Conservation (phyloP, 1,140 invertebrate species). For the Drosophila asahinai region DNA sequence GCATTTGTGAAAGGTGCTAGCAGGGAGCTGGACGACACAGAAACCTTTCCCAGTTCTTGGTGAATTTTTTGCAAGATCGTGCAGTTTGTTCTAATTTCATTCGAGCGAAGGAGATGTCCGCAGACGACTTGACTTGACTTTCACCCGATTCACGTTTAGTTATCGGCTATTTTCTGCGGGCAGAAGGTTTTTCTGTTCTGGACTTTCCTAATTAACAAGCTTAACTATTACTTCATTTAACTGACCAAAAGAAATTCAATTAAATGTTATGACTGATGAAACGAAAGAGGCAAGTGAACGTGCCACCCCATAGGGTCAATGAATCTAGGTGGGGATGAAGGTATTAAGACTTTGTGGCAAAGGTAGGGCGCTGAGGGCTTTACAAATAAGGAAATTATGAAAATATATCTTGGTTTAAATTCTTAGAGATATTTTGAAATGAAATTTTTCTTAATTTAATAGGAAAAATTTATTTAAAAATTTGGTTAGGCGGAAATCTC, state of each 20-base stretch:
- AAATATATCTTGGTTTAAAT: too few relatives aligned
- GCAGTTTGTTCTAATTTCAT: slow-evolving; percentile 60
- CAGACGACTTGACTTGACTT: slow-evolving; percentile 48
- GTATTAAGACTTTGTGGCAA: background rate
- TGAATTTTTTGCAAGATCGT: slow-evolving; percentile 25
- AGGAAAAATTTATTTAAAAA: too few relatives aligned
- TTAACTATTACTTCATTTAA: slow-evolving; percentile 37
- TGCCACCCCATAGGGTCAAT: slow-evolving; percentile 1
- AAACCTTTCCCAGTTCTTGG: slow-evolving; percentile 48
- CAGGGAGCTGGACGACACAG: slow-evolving; percentile 41
- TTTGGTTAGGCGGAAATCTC: too few relatives aligned
- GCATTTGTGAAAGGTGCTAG: slow-evolving; percentile 62
- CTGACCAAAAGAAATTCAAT: slow-evolving; percentile 49
- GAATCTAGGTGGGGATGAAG: background rate
- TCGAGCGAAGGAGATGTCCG: slow-evolving; percentile 42
- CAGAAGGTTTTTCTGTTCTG: slow-evolving; percentile 13
- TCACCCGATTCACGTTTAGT: slow-evolving; percentile 51
- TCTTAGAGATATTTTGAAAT: too few relatives aligned
- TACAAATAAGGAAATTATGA: too few relatives aligned
- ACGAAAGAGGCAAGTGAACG: slow-evolving; percentile 10
- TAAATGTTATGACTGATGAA: slow-evolving; percentile 42
- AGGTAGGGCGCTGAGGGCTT: background rate
- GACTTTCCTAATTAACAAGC: slow-evolving; percentile 55
- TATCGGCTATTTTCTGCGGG: slow-evolving; percentile 12
- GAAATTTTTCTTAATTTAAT: too few relatives aligned